A percentile compares a stretch with the other conserved stretches of the same genome.
phyloP scores from a whole-genome alignment of 2,113 vertebrate genomes.

The Agapornis roseicollis region DNA sequence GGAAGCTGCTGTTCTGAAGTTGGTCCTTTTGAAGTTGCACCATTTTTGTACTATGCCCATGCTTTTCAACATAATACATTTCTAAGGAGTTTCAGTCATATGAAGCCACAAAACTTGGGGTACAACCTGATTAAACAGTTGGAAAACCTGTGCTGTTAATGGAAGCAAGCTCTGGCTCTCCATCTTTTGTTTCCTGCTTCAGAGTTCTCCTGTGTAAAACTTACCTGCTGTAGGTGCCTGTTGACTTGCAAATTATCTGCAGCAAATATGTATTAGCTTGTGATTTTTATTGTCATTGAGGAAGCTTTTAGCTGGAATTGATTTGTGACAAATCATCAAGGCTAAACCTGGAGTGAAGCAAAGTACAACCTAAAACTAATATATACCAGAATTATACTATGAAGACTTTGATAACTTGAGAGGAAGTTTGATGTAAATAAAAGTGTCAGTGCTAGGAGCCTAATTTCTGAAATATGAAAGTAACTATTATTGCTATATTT shows the following conservation, averaged over 20 bases:
- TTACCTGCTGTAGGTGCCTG: background rate
- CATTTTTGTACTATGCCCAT: fast-evolving
- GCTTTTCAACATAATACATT: background rate
- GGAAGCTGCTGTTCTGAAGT: background rate
- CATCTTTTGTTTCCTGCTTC: background rate
- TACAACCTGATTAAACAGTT: background rate
- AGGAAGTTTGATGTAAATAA: background rate
- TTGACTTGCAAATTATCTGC: background rate
- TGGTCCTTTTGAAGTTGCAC: background rate
- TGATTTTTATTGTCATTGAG: background rate
- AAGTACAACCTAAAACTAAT: background rate
- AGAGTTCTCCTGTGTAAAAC: background rate
- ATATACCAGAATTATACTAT: background rate
- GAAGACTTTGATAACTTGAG: background rate
- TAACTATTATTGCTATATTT: background rate
- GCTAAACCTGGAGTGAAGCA: background rate
- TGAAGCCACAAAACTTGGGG: background rate
- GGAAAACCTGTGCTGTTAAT: background rate
- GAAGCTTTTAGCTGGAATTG: background rate
- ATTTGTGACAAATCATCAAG: background rate
- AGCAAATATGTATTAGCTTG: background rate
- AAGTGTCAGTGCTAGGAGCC: background rate
- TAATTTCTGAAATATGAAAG: background rate
- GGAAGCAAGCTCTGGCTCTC: background rate
- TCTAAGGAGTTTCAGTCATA: background rate